Evolutionary conservation across 2,888 invertebrate genomes (phyloP).

Genomic region (Acleris cristana): DNA sequence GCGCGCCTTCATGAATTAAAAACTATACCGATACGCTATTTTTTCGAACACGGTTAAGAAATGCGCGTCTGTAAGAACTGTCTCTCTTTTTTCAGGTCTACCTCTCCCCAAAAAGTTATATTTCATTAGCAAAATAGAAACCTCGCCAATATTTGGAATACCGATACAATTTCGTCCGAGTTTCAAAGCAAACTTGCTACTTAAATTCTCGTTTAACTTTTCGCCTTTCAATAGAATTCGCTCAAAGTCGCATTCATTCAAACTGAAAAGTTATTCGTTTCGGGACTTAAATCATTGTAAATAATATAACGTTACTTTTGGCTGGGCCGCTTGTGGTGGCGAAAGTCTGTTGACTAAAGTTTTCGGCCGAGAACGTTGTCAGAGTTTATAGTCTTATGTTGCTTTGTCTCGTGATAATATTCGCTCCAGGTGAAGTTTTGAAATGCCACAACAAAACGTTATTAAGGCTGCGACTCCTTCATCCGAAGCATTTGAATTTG

Average conservation of each 20-base stretch:
- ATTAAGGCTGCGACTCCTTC: too few species aligned
- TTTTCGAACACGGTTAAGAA: too few species aligned
- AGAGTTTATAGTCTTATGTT: not conserved
- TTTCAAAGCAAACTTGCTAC: slow-evolving; percentile 24
- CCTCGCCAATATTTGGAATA: not conserved
- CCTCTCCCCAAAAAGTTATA: too few species aligned
- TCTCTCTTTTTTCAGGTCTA: too few species aligned
- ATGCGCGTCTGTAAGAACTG: too few species aligned
- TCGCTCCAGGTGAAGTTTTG: too few species aligned
- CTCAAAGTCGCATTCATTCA: slow-evolving; percentile 8
- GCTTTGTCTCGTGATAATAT: not conserved
- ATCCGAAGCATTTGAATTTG: too few species aligned
- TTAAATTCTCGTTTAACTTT: slow-evolving; percentile 20
- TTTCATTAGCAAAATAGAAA: too few species aligned
- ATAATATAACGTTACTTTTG: slow-evolving; percentile 20
- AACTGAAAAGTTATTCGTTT: slow-evolving; percentile 22
- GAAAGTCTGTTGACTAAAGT: slow-evolving; percentile 5
- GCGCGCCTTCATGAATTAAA: too few species aligned
- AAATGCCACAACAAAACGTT: too few species aligned
- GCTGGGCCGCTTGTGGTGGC: slow-evolving; percentile 12
- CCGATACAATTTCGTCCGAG: slow-evolving; percentile 14
- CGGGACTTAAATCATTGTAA: slow-evolving; percentile 22
- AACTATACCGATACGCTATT: too few species aligned
- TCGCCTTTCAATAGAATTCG: slow-evolving; percentile 15
- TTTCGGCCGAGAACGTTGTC: slow-evolving; percentile 2